phyloP scores from a whole-genome alignment of 1,140 invertebrate species.

The Drosophila guanche region DNA sequence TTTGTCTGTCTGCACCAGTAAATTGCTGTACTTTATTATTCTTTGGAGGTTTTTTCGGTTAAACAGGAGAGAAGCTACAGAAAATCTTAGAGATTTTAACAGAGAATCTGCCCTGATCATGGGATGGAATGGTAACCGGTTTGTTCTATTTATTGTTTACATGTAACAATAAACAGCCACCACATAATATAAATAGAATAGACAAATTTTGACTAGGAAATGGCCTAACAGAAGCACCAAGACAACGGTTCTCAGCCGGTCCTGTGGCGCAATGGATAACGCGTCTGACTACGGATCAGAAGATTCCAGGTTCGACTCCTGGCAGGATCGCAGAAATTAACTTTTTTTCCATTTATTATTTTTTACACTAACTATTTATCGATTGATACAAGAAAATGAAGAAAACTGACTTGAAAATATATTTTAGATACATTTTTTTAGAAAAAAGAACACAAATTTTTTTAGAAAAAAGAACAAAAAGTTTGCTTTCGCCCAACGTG shows the following conservation, averaged over 20 bases:
- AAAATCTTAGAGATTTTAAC: background rate
- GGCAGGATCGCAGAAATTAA: conserved; percentile 85
- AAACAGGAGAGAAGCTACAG: conserved; percentile 1
- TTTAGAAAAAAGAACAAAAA: conserved; percentile 40
- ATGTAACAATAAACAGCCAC: background rate
- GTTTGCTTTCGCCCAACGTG: conserved; percentile 89
- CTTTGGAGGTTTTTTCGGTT: conserved; percentile 1
- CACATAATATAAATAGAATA: background rate
- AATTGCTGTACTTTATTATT: conserved; percentile 25
- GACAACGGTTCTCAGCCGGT: background rate
- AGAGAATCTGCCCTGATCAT: conserved; percentile 3
- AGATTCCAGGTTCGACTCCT: conserved; percentile 90
- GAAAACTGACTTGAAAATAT: background rate
- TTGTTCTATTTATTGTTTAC: too few relatives aligned
- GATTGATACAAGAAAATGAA: background rate
- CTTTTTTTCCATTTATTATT: background rate
- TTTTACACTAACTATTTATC: background rate
- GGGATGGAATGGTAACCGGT: background rate
- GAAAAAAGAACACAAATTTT: conserved; percentile 55
- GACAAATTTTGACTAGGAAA: conserved; percentile 3
- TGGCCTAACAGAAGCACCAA: background rate
- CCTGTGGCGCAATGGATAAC: conserved; percentile 82
- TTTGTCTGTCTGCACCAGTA: conserved; percentile 26
- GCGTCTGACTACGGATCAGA: conserved; percentile 89
- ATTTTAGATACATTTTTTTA: too few relatives aligned